Percentiles rank a stretch among this genome's conserved stretches.
Conservation (phyloP, 2,113 vertebrate genomes). For the Leucoraja erinaceus region DNA sequence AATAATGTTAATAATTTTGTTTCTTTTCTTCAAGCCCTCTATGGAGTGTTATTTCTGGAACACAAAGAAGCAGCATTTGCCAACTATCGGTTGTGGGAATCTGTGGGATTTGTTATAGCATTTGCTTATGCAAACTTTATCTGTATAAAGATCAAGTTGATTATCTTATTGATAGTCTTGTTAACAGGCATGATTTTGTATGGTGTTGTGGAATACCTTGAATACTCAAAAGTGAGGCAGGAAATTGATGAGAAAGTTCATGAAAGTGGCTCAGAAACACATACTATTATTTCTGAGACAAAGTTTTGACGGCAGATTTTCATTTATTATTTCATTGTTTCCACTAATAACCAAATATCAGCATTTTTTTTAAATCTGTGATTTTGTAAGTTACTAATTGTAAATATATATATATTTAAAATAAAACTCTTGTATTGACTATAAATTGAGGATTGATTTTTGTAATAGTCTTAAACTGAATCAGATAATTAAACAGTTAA, state of each 20-base stretch:
- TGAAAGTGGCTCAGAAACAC: background rate
- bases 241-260: background rate
- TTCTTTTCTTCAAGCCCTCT: constrained; percentile 62
- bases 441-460: background rate
- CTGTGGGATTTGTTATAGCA: constrained; percentile 75
- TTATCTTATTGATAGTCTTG: constrained; percentile 65
- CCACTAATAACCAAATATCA: background rate
- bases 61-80: constrained; percentile 86
- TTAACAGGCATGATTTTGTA: constrained; percentile 57
- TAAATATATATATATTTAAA: background rate
- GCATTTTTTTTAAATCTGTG: background rate
- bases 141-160: constrained; percentile 72
- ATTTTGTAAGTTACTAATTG: background rate
- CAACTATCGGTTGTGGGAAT: constrained; percentile 91
- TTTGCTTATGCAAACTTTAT: constrained; percentile 80
- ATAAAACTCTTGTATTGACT: background rate
- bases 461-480: background rate
- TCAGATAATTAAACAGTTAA: background rate
- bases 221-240: constrained; percentile 47
- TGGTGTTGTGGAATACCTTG: constrained; percentile 62
- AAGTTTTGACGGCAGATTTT: background rate
- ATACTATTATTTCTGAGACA: no score
- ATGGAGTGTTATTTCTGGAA: constrained; percentile 70
- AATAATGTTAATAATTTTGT: background rate
- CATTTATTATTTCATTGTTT: background rate